Evolutionary conservation across 2,113 vertebrate genomes (phyloP).

Genomic region (Anser cygnoides): DNA sequence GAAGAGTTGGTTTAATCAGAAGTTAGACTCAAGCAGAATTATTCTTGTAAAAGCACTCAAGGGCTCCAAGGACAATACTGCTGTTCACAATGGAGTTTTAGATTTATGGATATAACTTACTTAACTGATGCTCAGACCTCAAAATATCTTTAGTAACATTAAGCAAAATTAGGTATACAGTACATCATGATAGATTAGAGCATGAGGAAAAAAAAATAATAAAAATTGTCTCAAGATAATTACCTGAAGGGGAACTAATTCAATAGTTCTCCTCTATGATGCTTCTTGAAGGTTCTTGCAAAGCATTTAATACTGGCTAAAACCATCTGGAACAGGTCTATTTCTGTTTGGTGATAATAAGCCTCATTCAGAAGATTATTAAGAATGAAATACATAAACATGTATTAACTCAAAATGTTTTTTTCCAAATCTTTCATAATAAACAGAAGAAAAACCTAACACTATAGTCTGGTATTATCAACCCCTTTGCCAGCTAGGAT

Average conservation of each 20-base stretch:
- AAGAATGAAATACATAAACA: background rate
- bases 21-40: slow-evolving; percentile 1
- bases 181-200: background rate
- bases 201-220: background rate
- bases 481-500: background rate
- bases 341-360: background rate
- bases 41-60: slow-evolving; percentile 12
- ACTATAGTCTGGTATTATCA: background rate
- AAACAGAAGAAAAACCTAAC: background rate
- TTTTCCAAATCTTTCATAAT: background rate
- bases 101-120: background rate
- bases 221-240: background rate
- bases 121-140: background rate
- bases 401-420: background rate
- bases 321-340: background rate
- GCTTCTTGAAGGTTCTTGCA: background rate
- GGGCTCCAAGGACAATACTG: background rate
- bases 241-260: background rate
- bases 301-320: background rate
- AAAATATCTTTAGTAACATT: slow-evolving; percentile 7
- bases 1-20: slow-evolving; percentile 33
- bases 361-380: background rate
- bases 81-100: background rate
- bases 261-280: background rate
- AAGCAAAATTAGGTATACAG: slow-evolving; percentile 15